Base-by-base conservation (phyloP, 1,140 invertebrate species). In the Aethina tumida region DNA sequence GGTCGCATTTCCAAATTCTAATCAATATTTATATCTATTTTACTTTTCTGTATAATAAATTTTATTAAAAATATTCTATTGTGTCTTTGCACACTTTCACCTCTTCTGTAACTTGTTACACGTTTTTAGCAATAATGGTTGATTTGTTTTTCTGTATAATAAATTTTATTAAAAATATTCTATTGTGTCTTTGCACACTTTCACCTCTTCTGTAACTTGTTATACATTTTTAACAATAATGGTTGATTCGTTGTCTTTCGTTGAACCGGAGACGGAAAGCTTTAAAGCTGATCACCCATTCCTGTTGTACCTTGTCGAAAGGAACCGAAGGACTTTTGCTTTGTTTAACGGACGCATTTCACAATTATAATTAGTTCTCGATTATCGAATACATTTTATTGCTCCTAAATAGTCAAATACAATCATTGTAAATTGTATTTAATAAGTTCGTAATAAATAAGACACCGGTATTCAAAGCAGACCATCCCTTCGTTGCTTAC, bases 401-500 rank as follows among this genome's bases (percentile, higher is more conserved):
- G n/a, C n/a, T n/a, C n/a, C n/a, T n/a, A n/a, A n/a, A n/a, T n/a
- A n/a, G n/a, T n/a, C n/a, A n/a, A n/a, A n/a, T n/a, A n/a, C n/a
- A n/a, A n/a, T n/a, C n/a, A n/a, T n/a, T n/a, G n/a, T n/a, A n/a
- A n/a, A n/a, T n/a, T n/a, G n/a, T n/a, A n/a, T n/a, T n/a, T n/a
- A n/a, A n/a, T n/a, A n/a, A n/a, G n/a, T n/a, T n/a, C n/a, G n/a
- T n/a, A n/a, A n/a, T n/a, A n/a, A n/a, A n/a, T n/a, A n/a, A n/a
- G n/a, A n/a, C n/a, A n/a, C 13, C 20, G 17, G 26, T 33, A 19
- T 41, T 46, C 35, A n/a, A 22, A 14, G 44, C 36, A 10, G 44
- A 46, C 24, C 44, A 46, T 42, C 44, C 39, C 22, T 46, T 46
- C 35, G 24, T 37, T 18, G 27, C 39, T 10, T 29, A 33, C 25